A percentile compares a stretch with the other conserved stretches of the same genome.
These are phyloP conservation scores for Encarsia formosa DNA, from an alignment of 2,888 invertebrate genomes.

Conservation along the genomic window DNA sequence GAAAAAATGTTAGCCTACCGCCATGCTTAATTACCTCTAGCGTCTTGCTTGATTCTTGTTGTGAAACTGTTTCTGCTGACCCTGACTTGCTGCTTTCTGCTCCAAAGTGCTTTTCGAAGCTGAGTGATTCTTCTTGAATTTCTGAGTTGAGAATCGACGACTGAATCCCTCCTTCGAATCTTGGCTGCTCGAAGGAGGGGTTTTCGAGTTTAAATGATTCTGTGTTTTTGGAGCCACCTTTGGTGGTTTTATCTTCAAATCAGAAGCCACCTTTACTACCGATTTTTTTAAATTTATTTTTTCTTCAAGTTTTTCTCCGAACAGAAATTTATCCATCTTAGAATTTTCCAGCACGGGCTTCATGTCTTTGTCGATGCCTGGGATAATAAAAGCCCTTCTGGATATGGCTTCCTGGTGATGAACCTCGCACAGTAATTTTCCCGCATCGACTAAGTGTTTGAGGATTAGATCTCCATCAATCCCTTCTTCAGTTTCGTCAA, in stretches of 20 bases:
- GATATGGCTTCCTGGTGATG: slow-evolving; percentile 18
- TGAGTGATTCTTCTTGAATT: neutral
- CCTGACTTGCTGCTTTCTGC: neutral
- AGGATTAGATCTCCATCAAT: neutral
- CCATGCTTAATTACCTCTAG: slow-evolving; percentile 1
- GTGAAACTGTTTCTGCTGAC: neutral
- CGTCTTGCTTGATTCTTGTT: neutral
- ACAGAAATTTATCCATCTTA: slow-evolving; percentile 17
- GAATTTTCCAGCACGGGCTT: slow-evolving; percentile 19
- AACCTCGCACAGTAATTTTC: slow-evolving; percentile 11
- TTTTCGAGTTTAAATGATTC: slow-evolving; percentile 21
- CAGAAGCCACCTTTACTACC: slow-evolving; percentile 20
- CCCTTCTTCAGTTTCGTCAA: neutral
- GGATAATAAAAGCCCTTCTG: slow-evolving; percentile 20
- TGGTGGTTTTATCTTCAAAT: slow-evolving; percentile 13
- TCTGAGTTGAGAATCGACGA: neutral
- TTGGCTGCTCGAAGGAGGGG: slow-evolving; percentile 10
- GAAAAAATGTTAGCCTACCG: slow-evolving; percentile 22
- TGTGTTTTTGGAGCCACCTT: slow-evolving; percentile 6
- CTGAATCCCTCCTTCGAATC: neutral
- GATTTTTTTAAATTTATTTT: slow-evolving; percentile 26
- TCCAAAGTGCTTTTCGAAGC: neutral
- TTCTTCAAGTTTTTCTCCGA: slow-evolving; percentile 24
- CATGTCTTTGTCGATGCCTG: slow-evolving; percentile 18
- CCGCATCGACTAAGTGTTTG: slow-evolving; percentile 8